phyloP scores from a whole-genome alignment of 2,797 vertebrate species.

The Sylvia borin region DNA sequence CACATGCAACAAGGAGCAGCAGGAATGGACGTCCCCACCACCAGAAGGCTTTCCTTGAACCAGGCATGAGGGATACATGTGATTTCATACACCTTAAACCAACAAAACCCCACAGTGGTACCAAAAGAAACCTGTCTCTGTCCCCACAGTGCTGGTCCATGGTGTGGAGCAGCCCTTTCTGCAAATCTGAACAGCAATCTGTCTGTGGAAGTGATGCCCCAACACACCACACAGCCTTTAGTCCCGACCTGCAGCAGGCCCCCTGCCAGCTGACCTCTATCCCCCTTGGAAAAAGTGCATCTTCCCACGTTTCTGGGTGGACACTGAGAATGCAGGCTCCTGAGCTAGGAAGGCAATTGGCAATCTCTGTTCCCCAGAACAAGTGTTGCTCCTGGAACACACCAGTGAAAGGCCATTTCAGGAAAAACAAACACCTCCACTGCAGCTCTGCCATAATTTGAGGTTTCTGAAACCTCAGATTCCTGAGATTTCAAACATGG shows the following conservation, averaged over 20 bases:
- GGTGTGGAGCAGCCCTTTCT: neutral
- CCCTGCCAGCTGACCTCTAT: neutral
- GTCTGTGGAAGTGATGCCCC: neutral
- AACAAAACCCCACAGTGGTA: neutral
- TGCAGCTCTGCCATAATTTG: neutral
- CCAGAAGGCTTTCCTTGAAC: neutral
- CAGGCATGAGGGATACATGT: neutral
- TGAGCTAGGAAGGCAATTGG: neutral
- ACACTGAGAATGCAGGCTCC: fast-evolving
- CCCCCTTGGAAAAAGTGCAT: fast-evolving
- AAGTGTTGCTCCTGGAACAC: neutral
- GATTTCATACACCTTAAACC: neutral
- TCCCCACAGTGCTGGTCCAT: neutral
- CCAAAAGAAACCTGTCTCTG: neutral
- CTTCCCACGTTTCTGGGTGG: neutral
- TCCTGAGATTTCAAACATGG: neutral
- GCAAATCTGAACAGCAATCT: neutral
- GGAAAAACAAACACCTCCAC: neutral
- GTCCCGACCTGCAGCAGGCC: fast-evolving
- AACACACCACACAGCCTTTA: neutral
- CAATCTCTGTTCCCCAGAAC: neutral
- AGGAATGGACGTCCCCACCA: neutral
- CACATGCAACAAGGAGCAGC: neutral
- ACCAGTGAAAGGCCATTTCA: neutral
- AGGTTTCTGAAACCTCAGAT: neutral